Percentiles rank a stretch among this genome's conserved stretches.
Conservation (phyloP, 2,888 invertebrate genomes). For the Tanypteryx hageni region DNA sequence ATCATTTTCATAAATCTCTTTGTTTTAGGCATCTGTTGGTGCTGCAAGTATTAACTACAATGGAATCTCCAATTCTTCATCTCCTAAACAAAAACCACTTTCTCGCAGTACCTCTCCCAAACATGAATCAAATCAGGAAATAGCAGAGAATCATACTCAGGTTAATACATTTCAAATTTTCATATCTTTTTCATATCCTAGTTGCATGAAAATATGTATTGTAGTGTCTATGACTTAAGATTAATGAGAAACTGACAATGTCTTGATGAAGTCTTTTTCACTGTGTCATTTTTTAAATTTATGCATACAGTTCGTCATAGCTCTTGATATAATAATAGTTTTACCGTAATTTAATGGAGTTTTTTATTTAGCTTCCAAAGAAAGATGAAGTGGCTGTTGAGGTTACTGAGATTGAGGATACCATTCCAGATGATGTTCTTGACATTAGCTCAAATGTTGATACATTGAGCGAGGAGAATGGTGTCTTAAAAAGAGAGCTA, state of each 20-base stretch:
- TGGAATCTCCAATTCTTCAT: background rate
- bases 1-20: too few species aligned
- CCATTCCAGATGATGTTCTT: background rate
- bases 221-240: background rate
- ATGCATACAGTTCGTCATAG: background rate
- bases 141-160: background rate
- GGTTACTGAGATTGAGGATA: background rate
- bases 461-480: background rate
- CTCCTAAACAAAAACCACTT: background rate
- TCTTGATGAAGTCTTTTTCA: background rate
- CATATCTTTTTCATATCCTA: too few species aligned
- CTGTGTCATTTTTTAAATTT: background rate
- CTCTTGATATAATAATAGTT: background rate
- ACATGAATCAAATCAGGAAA: background rate
- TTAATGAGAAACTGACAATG: background rate
- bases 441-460: background rate
- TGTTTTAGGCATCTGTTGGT: background rate
- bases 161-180: background rate
- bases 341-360: background rate
- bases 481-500: background rate
- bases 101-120: background rate
- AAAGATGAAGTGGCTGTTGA: background rate
- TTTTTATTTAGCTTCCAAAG: background rate
- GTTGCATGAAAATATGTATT: background rate
- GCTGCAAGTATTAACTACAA: background rate